Evolutionary conservation across 2,888 invertebrate genomes (phyloP).

Genomic region (Synanthedon tipuliformis): DNA sequence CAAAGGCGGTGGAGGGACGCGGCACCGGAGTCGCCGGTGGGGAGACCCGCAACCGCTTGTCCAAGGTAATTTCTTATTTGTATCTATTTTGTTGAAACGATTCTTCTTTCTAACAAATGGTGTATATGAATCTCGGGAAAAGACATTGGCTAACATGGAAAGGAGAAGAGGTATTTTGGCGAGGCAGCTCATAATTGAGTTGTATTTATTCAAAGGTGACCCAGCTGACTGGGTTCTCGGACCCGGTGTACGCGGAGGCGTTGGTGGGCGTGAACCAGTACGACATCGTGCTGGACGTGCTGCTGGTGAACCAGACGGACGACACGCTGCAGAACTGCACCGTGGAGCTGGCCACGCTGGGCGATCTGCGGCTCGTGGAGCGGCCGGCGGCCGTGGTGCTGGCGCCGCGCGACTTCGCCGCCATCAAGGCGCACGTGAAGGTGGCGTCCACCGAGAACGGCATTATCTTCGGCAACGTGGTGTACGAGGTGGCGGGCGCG

Average conservation of each 20-base stretch:
- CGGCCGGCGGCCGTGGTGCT: conserved; percentile 95
- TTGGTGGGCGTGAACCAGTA: conserved; percentile 99
- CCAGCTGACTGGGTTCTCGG: conserved; percentile 98
- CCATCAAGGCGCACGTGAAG: conserved; percentile 98
- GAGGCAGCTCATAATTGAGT: too few relatives aligned
- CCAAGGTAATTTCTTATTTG: neutral
- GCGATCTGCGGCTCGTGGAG: conserved; percentile 97
- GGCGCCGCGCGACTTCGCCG: conserved; percentile 96
- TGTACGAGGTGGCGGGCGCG: conserved; percentile 77
- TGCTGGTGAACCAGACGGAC: conserved; percentile 97
- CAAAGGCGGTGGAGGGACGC: conserved; percentile 83
- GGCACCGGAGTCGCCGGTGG: conserved; percentile 21
- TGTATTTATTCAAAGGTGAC: conserved; percentile 75
- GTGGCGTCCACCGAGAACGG: conserved; percentile 99
- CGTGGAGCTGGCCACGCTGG: conserved; percentile 96
- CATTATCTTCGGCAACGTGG: conserved; percentile 99
- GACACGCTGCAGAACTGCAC: conserved; percentile 99
- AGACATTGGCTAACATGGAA: too few relatives aligned
- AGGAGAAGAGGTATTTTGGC: too few relatives aligned
- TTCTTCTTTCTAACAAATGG: too few relatives aligned
- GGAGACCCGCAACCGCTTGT: conserved; percentile 38
- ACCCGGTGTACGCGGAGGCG: conserved; percentile 99
- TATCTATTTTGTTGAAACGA: too few relatives aligned
- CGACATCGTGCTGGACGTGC: conserved; percentile 97
- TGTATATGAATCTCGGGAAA: too few relatives aligned